These are phyloP conservation scores for Tryphoninae sp. DNA, from an alignment of 2,888 invertebrate genomes.

Conservation along the genomic window DNA sequence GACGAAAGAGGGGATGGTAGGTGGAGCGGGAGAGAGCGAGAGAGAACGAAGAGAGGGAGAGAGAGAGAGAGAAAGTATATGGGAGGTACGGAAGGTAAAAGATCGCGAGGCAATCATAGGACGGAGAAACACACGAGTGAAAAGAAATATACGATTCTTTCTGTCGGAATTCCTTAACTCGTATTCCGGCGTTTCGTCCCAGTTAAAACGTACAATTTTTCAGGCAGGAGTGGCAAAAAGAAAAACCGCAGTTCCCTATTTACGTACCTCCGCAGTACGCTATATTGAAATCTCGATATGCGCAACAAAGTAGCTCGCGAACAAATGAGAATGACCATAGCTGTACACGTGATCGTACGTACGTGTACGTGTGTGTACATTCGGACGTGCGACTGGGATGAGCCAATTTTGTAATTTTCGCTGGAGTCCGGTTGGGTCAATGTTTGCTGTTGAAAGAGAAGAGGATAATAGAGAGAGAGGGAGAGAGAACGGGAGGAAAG, in stretches of 20 bases:
- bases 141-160: conserved; percentile 37
- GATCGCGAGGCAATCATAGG: conserved; percentile 48
- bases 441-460: conserved; percentile 48
- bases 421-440: conserved; percentile 53
- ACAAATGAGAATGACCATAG: conserved; percentile 36
- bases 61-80: conserved; percentile 40
- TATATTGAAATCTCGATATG: conserved; percentile 20
- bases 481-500: conserved; percentile 5
- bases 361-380: background rate
- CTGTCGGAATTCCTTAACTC: conserved; percentile 10
- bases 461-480: conserved; percentile 10
- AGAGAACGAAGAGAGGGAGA: conserved; percentile 58
- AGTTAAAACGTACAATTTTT: conserved; percentile 2
- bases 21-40: conserved; percentile 29
- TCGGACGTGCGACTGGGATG: conserved; percentile 44
- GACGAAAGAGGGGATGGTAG: conserved; percentile 65
- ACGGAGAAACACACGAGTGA: conserved; percentile 8
- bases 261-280: background rate
- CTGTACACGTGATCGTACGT: conserved; percentile 19
- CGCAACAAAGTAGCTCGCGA: conserved; percentile 3
- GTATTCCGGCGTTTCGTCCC: background rate
- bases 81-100: conserved; percentile 40
- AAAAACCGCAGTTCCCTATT: background rate
- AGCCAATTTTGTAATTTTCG: conserved; percentile 59
- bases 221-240: background rate